Base-by-base conservation (phyloP, 2,888 invertebrate genomes). In the Archips crataeganus region DNA sequence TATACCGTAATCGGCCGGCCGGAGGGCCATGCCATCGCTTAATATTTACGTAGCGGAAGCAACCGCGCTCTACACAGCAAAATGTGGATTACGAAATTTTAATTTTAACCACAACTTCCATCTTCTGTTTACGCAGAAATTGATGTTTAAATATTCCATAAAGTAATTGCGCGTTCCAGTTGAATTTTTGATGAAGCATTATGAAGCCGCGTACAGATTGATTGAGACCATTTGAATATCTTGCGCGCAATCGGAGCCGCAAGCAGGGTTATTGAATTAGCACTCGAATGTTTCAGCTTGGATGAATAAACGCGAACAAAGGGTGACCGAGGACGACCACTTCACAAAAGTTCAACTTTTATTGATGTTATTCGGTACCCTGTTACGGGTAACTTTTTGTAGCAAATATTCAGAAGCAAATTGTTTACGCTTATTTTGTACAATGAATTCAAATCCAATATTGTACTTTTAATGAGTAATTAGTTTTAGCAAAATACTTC, bases 141-240 rank as follows among this genome's bases (percentile, higher is more conserved):
- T 87, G 89, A 83, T 84, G 85, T 87, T 91, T 92, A 90, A 91
- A 92, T 93, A 91, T 92, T 92, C 89, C 82, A 90, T 89, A 89
- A 90, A 91, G 87, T 92, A 90, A 91, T 92, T 91, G 89, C 88
- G 89, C 85, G 84, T 87, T 88, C 85, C 81, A 83, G 86, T 88
- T 90, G 91, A 93, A 92, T 92, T 91, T 93, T 93, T 91, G 91
- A 94, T 93, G 89, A 89, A 90, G 88, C 86, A 85, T 90, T 89
- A 90, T 87, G 85, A 88, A 90, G 84, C 82, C 82, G 82, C 85
- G 87, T 87, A 86, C 82, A 86, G 87, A 91, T 92, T 93, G 93
- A 93, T 94, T 92, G 90, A 87, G 88, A 90, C 82, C 82, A 85
- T 93, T 94, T 92, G 88, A 92, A 93, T 92, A 90, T 90, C 89